phyloP scores from a whole-genome alignment of 2,113 vertebrate species.

The Apaloderma vittatum region DNA sequence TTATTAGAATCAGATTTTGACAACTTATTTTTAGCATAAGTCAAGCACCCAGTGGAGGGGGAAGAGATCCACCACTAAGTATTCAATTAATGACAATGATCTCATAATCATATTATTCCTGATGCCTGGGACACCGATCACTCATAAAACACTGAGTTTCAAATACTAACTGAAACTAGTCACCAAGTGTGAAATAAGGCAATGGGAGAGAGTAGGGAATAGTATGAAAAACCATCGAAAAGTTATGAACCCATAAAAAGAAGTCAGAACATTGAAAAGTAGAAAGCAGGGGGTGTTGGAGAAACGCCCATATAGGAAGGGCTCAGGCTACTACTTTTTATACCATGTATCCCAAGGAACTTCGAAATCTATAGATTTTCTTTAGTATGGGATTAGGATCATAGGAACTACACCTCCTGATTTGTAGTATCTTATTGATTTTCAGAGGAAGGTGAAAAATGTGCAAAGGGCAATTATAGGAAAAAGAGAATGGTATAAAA shows the following conservation, averaged over 20 bases:
- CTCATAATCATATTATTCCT: not conserved
- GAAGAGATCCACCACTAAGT: not conserved
- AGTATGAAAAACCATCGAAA: not conserved
- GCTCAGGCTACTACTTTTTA: not conserved
- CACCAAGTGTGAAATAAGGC: not conserved
- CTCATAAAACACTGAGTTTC: not conserved
- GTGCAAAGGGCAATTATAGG: not conserved
- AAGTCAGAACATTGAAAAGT: not conserved
- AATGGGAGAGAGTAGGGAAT: not conserved
- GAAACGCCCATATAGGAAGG: not conserved
- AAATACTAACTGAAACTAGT: not conserved
- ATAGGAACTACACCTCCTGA: not conserved
- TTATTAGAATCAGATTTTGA: not conserved
- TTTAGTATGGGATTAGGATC: not conserved
- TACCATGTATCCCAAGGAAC: not conserved
- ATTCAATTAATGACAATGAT: not conserved
- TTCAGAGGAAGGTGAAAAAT: not conserved
- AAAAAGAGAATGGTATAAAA: not conserved
- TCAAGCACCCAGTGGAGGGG: not conserved
- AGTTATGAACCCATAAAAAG: not conserved
- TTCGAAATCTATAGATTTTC: not conserved
- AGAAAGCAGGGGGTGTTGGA: not conserved
- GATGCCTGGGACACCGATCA: not conserved
- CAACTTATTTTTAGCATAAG: not conserved
- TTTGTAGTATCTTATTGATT: not conserved